Evolutionary conservation across 2,888 invertebrate genomes (phyloP).

Genomic region (Eremobia ochroleuca): DNA sequence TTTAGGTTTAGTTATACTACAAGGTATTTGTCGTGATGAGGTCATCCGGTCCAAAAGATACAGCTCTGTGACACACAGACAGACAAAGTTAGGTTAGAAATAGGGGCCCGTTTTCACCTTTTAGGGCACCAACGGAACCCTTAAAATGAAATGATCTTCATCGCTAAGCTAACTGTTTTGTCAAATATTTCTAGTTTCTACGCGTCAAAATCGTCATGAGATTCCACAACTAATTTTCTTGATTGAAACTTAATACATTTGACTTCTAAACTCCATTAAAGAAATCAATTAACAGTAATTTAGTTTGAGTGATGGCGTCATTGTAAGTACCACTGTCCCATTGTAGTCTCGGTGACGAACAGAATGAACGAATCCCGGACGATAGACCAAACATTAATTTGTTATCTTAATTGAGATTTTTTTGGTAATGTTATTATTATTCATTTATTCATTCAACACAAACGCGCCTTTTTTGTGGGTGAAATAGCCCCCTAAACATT

Average conservation of each 20-base stretch:
- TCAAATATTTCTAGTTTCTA: background rate
- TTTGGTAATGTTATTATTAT: no score
- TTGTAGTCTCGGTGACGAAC: conserved; percentile 16
- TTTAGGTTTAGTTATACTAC: no score
- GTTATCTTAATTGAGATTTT: conserved; percentile 6
- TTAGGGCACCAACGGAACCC: background rate
- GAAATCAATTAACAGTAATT: conserved; percentile 43
- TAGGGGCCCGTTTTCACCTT: background rate
- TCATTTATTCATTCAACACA: no score
- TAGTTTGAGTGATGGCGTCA: conserved; percentile 42
- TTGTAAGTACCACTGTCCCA: conserved; percentile 22
- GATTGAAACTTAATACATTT: conserved; percentile 42
- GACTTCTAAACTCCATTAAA: conserved; percentile 39
- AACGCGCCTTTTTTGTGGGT: no score
- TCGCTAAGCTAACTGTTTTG: background rate
- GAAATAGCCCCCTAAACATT: no score
- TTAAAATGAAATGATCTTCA: background rate
- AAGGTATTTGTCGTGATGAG: background rate
- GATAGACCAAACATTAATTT: background rate
- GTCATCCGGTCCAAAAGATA: background rate
- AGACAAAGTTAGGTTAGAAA: background rate
- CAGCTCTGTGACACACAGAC: no score
- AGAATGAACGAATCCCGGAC: conserved; percentile 9
- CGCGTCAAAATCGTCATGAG: background rate
- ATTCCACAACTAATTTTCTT: conserved; percentile 15